Evolutionary conservation across 2,113 vertebrate species (phyloP).

Genomic region (Neolamprologus ventralis): DNA sequence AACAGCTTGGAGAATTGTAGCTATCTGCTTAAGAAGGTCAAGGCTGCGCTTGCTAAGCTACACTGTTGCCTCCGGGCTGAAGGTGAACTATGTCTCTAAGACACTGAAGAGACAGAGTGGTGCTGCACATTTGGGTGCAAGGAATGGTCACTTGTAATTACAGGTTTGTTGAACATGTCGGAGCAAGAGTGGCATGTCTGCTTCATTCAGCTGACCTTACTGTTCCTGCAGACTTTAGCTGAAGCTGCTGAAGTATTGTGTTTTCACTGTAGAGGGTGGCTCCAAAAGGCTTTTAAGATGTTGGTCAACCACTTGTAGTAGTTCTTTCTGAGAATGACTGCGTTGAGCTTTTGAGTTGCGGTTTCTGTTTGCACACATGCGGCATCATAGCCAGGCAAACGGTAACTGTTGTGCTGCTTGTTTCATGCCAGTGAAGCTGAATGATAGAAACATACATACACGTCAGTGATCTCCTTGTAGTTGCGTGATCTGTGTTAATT

Average conservation of each 20-base stretch:
- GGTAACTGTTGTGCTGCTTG: neutral
- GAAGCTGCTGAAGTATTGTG: neutral
- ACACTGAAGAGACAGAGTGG: neutral
- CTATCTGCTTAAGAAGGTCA: constrained; percentile 26
- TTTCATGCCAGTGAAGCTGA: neutral
- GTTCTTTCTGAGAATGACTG: neutral
- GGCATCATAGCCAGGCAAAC: neutral
- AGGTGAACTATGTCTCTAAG: neutral
- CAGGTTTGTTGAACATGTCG: neutral
- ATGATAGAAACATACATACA: neutral
- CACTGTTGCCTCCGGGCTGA: constrained; percentile 1
- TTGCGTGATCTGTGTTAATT: neutral
- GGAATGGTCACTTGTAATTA: constrained; percentile 4
- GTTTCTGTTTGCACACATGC: neutral
- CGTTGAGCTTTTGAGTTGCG: neutral
- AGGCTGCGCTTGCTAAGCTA: neutral
- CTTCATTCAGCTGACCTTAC: constrained; percentile 30
- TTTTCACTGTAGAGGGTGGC: neutral
- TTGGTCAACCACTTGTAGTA: neutral
- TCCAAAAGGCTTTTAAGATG: neutral
- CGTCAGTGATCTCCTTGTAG: neutral
- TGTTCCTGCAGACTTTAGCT: neutral
- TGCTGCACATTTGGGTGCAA: neutral
- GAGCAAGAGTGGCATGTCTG: constrained; percentile 12
- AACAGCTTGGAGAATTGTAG: neutral